Evolutionary conservation across 2,888 invertebrate species (phyloP).

Genomic region (Ornithoptera alexandrae): DNA sequence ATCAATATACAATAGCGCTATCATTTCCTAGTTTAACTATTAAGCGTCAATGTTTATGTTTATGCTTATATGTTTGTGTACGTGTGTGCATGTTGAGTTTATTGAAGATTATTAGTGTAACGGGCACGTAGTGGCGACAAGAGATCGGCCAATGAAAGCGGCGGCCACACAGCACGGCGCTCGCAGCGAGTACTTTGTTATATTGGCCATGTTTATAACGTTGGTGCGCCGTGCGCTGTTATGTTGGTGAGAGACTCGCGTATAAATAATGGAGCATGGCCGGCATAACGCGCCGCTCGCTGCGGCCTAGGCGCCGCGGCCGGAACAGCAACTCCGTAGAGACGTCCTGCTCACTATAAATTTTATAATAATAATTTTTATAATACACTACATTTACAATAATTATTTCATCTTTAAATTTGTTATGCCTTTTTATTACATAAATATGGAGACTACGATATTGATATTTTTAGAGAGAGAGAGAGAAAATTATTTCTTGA

Average conservation of each 20-base stretch:
- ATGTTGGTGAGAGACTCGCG: constrained; percentile 44
- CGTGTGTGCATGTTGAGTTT: constrained; percentile 1
- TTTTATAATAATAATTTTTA: not conserved
- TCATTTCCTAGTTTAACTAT: not conserved
- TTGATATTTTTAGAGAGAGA: too few relatives aligned
- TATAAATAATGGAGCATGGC: constrained; percentile 75
- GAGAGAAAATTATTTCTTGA: too few relatives aligned
- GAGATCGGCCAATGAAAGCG: constrained; percentile 30
- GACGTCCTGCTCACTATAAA: constrained; percentile 31
- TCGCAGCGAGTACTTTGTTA: constrained; percentile 36
- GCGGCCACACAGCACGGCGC: constrained; percentile 37
- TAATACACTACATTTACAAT: too few relatives aligned
- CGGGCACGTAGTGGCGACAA: constrained; percentile 19
- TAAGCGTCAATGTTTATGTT: not conserved
- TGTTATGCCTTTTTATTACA: too few relatives aligned
- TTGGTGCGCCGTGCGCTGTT: constrained; percentile 36
- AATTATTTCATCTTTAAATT: too few relatives aligned
- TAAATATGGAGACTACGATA: too few relatives aligned
- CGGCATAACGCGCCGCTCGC: constrained; percentile 71
- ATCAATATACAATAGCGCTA: not conserved
- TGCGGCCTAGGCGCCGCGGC: constrained; percentile 72
- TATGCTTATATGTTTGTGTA: not conserved
- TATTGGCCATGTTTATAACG: constrained; percentile 36
- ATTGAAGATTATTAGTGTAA: constrained; percentile 27
- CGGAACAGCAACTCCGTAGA: constrained; percentile 43